phyloP scores from a whole-genome alignment of 2,888 invertebrate species.

The Ornithoptera alexandrae region DNA sequence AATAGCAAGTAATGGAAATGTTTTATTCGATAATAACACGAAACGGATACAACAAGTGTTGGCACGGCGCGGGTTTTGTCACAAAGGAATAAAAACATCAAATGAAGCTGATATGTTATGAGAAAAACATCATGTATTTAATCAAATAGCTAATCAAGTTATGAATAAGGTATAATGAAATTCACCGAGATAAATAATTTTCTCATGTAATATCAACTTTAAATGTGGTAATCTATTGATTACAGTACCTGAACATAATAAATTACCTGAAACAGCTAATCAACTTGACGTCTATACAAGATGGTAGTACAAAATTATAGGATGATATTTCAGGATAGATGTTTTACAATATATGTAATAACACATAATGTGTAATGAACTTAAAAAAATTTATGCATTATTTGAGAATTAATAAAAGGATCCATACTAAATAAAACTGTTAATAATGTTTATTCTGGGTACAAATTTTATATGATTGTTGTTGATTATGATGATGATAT shows the following conservation, averaged over 20 bases:
- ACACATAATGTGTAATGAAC: too few relatives aligned
- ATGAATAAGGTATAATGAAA: constrained; percentile 7
- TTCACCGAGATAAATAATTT: background rate
- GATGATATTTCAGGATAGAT: background rate
- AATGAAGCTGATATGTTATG: constrained; percentile 33
- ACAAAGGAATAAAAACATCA: constrained; percentile 34
- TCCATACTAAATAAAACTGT: too few relatives aligned
- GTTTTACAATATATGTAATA: background rate
- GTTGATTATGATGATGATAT: background rate
- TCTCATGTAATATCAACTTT: background rate
- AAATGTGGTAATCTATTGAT: background rate
- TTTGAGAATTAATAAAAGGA: too few relatives aligned
- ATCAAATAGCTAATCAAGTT: constrained; percentile 9
- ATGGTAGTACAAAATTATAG: background rate
- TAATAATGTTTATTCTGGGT: too few relatives aligned
- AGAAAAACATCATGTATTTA: constrained; percentile 25
- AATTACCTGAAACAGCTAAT: background rate
- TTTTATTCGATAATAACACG: constrained; percentile 27
- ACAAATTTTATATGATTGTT: background rate
- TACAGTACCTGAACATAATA: background rate
- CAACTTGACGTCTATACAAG: background rate
- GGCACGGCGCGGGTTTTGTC: constrained; percentile 29
- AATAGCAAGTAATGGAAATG: constrained; percentile 30
- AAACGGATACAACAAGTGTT: constrained; percentile 14
- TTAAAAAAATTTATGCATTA: too few relatives aligned